Conservation (phyloP, 92 coral and sea anemone species). For the Phenganax subtilis region DNA sequence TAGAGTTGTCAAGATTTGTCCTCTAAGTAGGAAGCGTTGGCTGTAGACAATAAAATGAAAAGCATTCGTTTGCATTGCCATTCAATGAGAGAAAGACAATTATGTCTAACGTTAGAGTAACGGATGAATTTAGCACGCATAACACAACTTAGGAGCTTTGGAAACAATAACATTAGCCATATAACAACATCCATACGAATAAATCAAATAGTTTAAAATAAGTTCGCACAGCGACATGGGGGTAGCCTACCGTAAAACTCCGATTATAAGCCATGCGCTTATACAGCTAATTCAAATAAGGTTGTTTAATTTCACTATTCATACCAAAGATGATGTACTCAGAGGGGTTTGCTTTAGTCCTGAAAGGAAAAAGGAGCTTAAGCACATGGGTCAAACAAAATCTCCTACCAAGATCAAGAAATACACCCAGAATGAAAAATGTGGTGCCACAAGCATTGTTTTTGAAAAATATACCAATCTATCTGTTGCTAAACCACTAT, state of each 20-base stretch:
- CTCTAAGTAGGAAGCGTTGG: not conserved
- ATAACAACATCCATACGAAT: no score
- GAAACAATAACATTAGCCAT: not conserved
- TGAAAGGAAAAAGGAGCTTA: no score
- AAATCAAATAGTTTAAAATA: no score
- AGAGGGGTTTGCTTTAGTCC: no score
- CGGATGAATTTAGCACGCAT: not conserved
- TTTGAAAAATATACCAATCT: not conserved
- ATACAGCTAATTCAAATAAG: no score
- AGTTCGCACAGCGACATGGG: no score
- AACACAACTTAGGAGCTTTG: not conserved
- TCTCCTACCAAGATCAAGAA: not conserved
- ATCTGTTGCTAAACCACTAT: not conserved
- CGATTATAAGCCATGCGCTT: no score
- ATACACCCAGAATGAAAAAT: not conserved
- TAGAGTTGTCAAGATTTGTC: not conserved
- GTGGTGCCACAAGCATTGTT: not conserved
- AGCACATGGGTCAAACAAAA: no score
- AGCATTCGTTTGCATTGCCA: not conserved
- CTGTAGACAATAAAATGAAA: not conserved
- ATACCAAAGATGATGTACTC: no score
- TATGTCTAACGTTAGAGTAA: not conserved
- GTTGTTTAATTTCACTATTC: no score
- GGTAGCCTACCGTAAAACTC: no score
- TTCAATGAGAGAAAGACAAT: not conserved